These are phyloP conservation scores for Machimus atricapillus DNA, from an alignment of 2,888 invertebrate species.

Conservation along the genomic window DNA sequence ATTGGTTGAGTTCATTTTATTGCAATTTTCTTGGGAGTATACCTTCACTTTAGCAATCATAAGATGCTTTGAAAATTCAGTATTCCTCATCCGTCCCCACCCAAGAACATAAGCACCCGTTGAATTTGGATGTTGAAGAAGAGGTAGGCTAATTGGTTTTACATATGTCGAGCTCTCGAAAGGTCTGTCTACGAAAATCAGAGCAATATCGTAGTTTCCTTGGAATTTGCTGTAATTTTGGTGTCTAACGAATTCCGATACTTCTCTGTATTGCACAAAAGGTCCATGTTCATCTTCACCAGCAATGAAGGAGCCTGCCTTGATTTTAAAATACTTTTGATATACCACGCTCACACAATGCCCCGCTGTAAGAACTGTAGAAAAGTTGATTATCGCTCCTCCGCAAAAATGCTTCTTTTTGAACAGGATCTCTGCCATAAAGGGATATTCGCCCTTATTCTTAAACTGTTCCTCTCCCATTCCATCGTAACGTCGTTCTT, in stretches of 20 bases:
- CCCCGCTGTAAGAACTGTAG: not conserved
- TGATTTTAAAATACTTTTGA: not conserved
- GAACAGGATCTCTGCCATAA: not conserved
- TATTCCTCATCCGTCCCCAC: not conserved
- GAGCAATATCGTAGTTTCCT: not conserved
- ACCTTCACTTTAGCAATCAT: not conserved
- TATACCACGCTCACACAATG: not conserved
- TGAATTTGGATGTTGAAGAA: not conserved
- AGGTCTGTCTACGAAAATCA: not conserved
- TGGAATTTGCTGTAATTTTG: not conserved
- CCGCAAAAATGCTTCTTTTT: not conserved
- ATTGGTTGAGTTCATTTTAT: not conserved
- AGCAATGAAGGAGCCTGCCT: not conserved
- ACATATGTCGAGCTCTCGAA: not conserved
- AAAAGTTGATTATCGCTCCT: not conserved
- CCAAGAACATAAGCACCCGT: not conserved
- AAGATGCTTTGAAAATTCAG: not conserved
- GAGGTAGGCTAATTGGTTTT: not conserved
- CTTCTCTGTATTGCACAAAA: not conserved
- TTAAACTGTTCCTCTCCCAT: not conserved
- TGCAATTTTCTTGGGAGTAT: not conserved
- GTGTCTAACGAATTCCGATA: not conserved
- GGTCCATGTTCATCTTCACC: not conserved
- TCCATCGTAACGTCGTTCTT: not conserved
- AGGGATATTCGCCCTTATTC: not conserved